These are phyloP conservation scores for Sylvicola cinctus DNA, from an alignment of 2,888 invertebrate genomes.

Conservation along the genomic window DNA sequence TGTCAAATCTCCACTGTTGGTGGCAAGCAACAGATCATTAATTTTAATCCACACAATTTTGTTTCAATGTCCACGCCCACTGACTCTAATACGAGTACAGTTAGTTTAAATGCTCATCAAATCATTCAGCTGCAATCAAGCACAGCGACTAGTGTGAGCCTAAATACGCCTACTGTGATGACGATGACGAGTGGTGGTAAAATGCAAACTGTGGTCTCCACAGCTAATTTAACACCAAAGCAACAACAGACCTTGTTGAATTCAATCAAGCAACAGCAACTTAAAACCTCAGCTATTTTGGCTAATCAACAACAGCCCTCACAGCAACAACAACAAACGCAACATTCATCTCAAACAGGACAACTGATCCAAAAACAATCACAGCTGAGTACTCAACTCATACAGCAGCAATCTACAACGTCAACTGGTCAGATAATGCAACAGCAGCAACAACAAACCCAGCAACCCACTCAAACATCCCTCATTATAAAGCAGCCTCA, in stretches of 20 bases:
- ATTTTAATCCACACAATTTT: no score
- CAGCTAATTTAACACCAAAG: slow-evolving; percentile 18
- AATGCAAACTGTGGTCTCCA: slow-evolving; percentile 15
- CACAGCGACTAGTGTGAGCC: slow-evolving; percentile 4
- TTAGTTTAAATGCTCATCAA: slow-evolving; percentile 7
- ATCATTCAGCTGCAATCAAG: slow-evolving; percentile 13
- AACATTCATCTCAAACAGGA: background rate
- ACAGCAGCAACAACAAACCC: background rate
- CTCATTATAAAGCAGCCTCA: no score
- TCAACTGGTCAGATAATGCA: no score
- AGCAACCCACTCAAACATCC: no score
- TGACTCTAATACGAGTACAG: no score
- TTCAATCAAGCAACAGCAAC: slow-evolving; percentile 17
- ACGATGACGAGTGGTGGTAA: slow-evolving; percentile 8
- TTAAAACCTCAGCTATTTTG: slow-evolving; percentile 7
- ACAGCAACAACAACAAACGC: slow-evolving; percentile 6
- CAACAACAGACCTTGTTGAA: slow-evolving; percentile 21
- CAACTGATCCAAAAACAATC: slow-evolving; percentile 4
- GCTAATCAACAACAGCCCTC: slow-evolving; percentile 3
- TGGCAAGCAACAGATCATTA: background rate
- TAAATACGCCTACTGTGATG: no score
- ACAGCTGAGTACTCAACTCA: background rate
- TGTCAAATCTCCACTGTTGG: background rate
- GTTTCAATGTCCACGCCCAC: no score
- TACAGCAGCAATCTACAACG: slow-evolving; percentile 1